phyloP scores from a whole-genome alignment of 2,797 vertebrate species.

The Clarias laeviceps region DNA sequence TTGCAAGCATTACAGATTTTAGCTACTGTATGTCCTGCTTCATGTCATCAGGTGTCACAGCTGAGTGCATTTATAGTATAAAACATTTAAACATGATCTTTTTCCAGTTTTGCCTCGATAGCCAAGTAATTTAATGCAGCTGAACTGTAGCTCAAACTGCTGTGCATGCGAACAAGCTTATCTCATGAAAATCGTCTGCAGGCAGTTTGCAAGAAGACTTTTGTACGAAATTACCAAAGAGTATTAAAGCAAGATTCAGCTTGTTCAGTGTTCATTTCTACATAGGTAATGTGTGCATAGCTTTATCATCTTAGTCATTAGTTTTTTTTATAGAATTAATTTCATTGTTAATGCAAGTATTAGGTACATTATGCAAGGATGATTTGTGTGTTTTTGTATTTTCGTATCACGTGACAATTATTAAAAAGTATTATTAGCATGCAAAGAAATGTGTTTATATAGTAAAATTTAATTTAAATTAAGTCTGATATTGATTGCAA shows the following conservation, averaged over 20 bases:
- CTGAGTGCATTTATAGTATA: background rate
- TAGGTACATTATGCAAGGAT: background rate
- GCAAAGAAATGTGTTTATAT: slow-evolving; percentile 20
- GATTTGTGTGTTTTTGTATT: background rate
- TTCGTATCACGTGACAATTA: background rate
- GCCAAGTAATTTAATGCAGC: background rate
- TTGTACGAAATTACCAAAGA: slow-evolving; percentile 45
- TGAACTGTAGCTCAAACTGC: background rate
- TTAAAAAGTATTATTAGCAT: slow-evolving; percentile 19
- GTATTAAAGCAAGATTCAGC: slow-evolving; percentile 22
- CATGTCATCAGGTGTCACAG: background rate
- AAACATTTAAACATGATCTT: background rate
- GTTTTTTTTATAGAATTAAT: slow-evolving; percentile 2
- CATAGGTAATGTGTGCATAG: slow-evolving; percentile 10
- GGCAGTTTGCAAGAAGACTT: slow-evolving; percentile 13
- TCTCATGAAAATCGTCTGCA: slow-evolving; percentile 5
- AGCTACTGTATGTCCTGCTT: background rate
- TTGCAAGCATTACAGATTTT: background rate
- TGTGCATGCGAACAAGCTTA: slow-evolving; percentile 13
- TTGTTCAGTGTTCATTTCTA: background rate
- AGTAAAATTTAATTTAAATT: background rate
- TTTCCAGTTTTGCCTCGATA: background rate
- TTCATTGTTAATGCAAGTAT: slow-evolving; percentile 22
- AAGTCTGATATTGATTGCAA: slow-evolving; percentile 17
- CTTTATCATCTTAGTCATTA: slow-evolving; percentile 28